Conservation (phyloP, 2,113 vertebrate species). For the Semnornis frantzii region DNA sequence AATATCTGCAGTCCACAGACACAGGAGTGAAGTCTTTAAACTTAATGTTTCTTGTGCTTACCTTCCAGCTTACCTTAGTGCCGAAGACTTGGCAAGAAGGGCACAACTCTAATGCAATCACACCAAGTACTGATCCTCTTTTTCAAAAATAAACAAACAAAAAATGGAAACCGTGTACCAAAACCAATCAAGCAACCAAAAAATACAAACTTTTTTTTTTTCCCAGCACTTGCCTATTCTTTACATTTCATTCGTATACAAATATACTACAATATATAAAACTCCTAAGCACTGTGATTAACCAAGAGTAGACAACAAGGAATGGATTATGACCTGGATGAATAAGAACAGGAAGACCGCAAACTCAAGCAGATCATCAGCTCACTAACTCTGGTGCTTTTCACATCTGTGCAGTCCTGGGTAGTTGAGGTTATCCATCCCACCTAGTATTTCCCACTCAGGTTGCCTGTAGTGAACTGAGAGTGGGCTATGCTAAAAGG, state of each 20-base stretch:
- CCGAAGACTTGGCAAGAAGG: background rate
- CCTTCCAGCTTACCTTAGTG: background rate
- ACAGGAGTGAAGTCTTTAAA: background rate
- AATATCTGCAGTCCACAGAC: background rate
- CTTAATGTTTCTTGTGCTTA: background rate
- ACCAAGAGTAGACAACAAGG: background rate
- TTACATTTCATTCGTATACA: background rate
- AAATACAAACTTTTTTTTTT: background rate
- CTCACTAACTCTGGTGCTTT: fast-evolving
- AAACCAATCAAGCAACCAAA: background rate
- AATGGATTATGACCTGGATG: fast-evolving
- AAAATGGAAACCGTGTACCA: background rate
- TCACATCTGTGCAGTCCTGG: background rate
- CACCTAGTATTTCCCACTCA: fast-evolving
- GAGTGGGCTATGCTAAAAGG: background rate
- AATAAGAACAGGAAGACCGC: background rate
- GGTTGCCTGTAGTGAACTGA: background rate
- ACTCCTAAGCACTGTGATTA: background rate
- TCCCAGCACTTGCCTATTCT: background rate
- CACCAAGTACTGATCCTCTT: background rate
- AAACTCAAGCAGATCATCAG: background rate
- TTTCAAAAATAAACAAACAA: background rate
- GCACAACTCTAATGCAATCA: background rate
- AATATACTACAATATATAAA: background rate
- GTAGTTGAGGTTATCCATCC: background rate